Conservation (phyloP, 2,888 invertebrate genomes). For the Danaus chrysippus region DNA sequence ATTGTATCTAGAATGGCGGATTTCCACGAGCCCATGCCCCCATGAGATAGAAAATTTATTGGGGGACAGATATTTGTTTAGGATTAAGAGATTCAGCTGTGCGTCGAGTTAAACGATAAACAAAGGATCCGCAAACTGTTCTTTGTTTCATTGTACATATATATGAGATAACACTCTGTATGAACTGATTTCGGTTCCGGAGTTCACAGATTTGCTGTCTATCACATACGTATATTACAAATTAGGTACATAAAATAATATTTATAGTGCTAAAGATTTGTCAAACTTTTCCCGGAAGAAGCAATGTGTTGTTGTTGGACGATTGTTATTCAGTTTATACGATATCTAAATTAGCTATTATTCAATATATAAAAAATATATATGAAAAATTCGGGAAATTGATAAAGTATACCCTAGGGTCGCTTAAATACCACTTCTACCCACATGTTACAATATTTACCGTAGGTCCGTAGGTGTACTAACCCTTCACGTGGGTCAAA, state of each 20-base stretch:
- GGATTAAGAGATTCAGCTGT: constrained; percentile 72
- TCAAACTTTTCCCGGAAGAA: too few relatives aligned
- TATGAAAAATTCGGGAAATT: constrained; percentile 27
- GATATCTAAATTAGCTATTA: constrained; percentile 2
- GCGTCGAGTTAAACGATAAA: constrained; percentile 66
- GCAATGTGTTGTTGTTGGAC: too few relatives aligned
- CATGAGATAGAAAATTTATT: constrained; percentile 53
- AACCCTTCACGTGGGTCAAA: constrained; percentile 30
- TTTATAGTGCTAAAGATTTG: neutral
- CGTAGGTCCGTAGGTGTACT: constrained; percentile 32
- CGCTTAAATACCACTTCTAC: constrained; percentile 33
- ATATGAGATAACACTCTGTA: constrained; percentile 59
- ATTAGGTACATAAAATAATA: constrained; percentile 12
- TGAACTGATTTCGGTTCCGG: constrained; percentile 12
- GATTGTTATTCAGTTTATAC: constrained; percentile 16
- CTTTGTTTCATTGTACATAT: constrained; percentile 69
- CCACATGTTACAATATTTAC: constrained; percentile 37
- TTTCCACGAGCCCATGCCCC: constrained; percentile 43
- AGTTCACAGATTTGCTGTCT: constrained; percentile 20
- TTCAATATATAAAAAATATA: constrained; percentile 18
- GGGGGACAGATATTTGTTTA: constrained; percentile 66
- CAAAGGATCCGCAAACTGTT: constrained; percentile 69
- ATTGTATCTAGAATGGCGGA: constrained; percentile 58
- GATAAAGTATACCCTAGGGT: constrained; percentile 34
- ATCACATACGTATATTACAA: constrained; percentile 13